Percentiles rank a stretch among this genome's conserved stretches.
These are phyloP conservation scores for Lamprologus tigripictilis DNA, from an alignment of 2,113 vertebrate species.

Conservation along the genomic window DNA sequence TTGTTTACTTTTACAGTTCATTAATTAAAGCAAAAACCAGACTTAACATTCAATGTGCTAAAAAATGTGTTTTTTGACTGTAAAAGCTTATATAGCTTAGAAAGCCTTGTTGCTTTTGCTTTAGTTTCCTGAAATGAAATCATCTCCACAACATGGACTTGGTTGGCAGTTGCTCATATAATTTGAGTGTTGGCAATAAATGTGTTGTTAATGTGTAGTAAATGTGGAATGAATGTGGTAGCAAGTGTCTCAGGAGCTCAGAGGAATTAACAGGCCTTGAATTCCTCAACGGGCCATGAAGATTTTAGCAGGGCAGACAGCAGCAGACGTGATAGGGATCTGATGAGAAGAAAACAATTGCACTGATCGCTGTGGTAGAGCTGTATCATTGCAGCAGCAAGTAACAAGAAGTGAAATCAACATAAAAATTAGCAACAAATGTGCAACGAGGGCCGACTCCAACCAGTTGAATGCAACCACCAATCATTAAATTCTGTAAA, in stretches of 20 bases:
- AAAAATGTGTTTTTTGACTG: background rate
- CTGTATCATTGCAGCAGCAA: background rate
- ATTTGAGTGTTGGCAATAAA: constrained; percentile 25
- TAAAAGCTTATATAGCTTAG: background rate
- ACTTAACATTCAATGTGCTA: background rate
- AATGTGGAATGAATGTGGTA: constrained; percentile 38
- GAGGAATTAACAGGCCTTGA: constrained; percentile 49
- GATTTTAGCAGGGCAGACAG: background rate
- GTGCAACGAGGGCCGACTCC: background rate
- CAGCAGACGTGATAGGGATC: background rate
- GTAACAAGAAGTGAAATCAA: background rate
- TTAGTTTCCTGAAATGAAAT: background rate
- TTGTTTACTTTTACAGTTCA: background rate
- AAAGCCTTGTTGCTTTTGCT: background rate
- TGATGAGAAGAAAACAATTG: background rate
- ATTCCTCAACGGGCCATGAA: constrained; percentile 27
- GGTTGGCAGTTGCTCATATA: constrained; percentile 42
- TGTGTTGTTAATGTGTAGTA: constrained; percentile 11
- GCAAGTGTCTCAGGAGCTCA: constrained; percentile 43
- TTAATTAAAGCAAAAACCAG: background rate
- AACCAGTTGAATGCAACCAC: background rate
- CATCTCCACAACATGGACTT: background rate
- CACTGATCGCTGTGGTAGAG: background rate
- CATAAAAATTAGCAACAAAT: background rate
- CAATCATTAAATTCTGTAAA: background rate